These are phyloP conservation scores for Drosophila jambulina DNA, from an alignment of 1,140 invertebrate genomes.

Conservation along the genomic window DNA sequence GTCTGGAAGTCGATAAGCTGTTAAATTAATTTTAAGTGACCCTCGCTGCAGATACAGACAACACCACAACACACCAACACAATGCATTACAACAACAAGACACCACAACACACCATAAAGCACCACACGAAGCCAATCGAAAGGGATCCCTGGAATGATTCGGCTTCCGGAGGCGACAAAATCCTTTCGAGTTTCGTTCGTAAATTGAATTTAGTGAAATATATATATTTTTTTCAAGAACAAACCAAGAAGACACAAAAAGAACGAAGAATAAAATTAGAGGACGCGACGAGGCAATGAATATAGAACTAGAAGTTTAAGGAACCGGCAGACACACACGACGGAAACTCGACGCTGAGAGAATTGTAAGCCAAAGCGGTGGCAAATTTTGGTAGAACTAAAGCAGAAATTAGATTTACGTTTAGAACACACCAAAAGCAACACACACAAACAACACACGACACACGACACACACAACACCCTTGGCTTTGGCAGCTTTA, in stretches of 20 bases:
- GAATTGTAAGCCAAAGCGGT: constrained; percentile 35
- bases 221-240: constrained; percentile 1
- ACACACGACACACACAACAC: constrained; percentile 34
- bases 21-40: constrained; percentile 70
- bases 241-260: neutral
- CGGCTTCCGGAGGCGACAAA: constrained; percentile 27
- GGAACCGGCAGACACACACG: constrained; percentile 1
- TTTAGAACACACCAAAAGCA: constrained; percentile 47
- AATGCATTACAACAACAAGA: neutral
- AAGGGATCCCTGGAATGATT: constrained; percentile 6
- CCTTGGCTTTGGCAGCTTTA: constrained; percentile 69
- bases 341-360: neutral
- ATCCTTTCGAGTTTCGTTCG: constrained; percentile 36
- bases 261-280: neutral
- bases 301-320: constrained; percentile 24
- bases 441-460: constrained; percentile 26
- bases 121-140: neutral
- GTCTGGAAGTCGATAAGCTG: constrained; percentile 35
- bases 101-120: constrained; percentile 3
- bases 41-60: constrained; percentile 6
- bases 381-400: constrained; percentile 44
- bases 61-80: constrained; percentile 22
- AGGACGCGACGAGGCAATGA: neutral
- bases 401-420: constrained; percentile 40
- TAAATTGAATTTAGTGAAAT: constrained; percentile 45